Base-by-base conservation (phyloP, 2,113 vertebrate species). In the Osmerus eperlanus region DNA sequence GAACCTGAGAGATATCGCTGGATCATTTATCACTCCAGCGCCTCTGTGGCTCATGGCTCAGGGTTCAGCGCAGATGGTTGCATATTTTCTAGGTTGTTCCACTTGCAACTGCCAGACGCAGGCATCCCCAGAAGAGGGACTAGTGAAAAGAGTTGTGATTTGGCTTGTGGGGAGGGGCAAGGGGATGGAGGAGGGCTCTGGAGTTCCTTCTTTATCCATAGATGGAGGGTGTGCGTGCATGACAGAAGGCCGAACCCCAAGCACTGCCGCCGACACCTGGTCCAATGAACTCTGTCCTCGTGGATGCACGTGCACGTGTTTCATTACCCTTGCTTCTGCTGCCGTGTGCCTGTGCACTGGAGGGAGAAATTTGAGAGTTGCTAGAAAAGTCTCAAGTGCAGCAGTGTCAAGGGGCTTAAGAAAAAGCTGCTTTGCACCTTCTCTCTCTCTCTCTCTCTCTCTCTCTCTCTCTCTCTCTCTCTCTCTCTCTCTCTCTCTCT, bases 11-110 rank as follows among this genome's bases (percentile, higher is more conserved):
- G 53, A 82, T 75, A 77, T 73, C 63, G 52, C 70, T 64, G 79
- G 85, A 85, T 87, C 81, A 82, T 88, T 88, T 86, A 87, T 87
- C 85, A 87, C 85, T 81, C 55, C 67, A 76, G 73, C 52, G 76
- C 80, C 83, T 84, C 66, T 68, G 77, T 70, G 67, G 70, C 74
- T 80, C 53, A 65, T 72, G 67, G 72, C 74, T 80, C 53, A 65
- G 75, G 79, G 84, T 83, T 86, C 74, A 75, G 28, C 70, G 74
- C 79, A 81, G 74, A 81, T 78, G 85, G 76, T 75, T 81, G 79
- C 72, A 64, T 73, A 80, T 83, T 89, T 56, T 85, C 78, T 67
- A 74, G 81, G 74, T 77, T 85, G 76, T 79, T 83, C 81, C 70
- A 74, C 68, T 78, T 74, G 56, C 52, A 52, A 66, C 62, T 28